Conservation (phyloP, 2,797 vertebrate genomes). For the Kryptopterus vitreolus region DNA sequence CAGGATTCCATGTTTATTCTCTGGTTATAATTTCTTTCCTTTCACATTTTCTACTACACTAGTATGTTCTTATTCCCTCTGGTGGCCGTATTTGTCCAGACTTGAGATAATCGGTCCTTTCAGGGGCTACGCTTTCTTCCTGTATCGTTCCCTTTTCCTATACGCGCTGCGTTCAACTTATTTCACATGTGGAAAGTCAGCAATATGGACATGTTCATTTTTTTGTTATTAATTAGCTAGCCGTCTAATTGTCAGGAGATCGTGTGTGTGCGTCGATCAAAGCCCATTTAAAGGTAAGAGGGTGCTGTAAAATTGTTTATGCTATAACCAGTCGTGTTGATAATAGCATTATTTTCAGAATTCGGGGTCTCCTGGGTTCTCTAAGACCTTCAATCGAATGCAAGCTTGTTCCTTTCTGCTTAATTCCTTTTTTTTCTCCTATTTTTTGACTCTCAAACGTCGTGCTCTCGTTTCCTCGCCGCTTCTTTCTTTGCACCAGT, state of each 20-base stretch:
- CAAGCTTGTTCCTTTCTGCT: slow-evolving; percentile 1
- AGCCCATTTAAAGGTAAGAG: neutral
- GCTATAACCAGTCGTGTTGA: neutral
- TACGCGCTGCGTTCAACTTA: neutral
- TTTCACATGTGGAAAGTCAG: neutral
- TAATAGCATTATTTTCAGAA: neutral
- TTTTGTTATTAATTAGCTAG: neutral
- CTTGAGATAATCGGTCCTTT: neutral
- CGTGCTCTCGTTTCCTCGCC: neutral
- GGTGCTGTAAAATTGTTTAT: neutral
- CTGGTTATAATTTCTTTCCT: neutral
- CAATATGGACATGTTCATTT: neutral
- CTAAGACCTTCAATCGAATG: neutral
- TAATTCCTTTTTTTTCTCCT: slow-evolving; percentile 38
- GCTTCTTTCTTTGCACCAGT: slow-evolving; percentile 29
- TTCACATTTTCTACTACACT: neutral
- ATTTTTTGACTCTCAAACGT: slow-evolving; percentile 35
- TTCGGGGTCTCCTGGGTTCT: neutral
- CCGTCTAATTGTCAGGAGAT: neutral
- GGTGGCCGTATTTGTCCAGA: neutral
- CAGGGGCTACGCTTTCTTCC: neutral
- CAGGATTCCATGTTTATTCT: slow-evolving; percentile 5
- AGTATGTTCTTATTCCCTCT: neutral
- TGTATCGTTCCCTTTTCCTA: neutral
- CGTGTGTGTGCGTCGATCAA: neutral